Evolutionary conservation across 2,797 vertebrate genomes (phyloP).

Genomic region (Danio jaintianensis): DNA sequence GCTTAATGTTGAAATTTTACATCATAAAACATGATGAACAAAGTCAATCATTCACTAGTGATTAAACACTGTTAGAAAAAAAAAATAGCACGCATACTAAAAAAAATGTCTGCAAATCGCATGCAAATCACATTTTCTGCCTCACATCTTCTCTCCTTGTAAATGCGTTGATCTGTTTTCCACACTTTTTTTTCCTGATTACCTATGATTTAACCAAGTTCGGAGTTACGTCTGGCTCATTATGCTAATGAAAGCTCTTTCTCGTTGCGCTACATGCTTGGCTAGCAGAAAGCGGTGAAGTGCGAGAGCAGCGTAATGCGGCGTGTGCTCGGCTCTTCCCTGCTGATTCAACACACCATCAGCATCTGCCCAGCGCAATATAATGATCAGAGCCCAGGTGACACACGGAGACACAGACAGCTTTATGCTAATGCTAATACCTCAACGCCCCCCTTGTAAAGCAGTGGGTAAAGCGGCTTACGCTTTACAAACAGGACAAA

Average conservation of each 20-base stretch:
- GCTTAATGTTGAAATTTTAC: no score
- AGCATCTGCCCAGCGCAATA: constrained; percentile 22
- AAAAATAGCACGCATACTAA: neutral
- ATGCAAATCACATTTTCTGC: neutral
- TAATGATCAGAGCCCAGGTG: constrained; percentile 46
- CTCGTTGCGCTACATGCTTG: constrained; percentile 38
- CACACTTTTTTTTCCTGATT: constrained; percentile 26
- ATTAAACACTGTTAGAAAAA: neutral
- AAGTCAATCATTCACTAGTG: neutral
- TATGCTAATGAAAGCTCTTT: constrained; percentile 53
- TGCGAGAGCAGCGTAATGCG: constrained; percentile 17
- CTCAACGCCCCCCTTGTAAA: constrained; percentile 22
- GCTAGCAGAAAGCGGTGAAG: constrained; percentile 34
- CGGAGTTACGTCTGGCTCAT: constrained; percentile 45
- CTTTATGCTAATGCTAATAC: constrained; percentile 31
- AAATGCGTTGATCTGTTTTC: constrained; percentile 10
- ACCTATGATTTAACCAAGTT: constrained; percentile 49
- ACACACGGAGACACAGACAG: constrained; percentile 31
- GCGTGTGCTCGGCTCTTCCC: constrained; percentile 16
- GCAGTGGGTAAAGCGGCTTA: neutral
- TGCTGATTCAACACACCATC: constrained; percentile 38
- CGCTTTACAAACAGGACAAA: neutral
- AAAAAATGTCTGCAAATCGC: neutral
- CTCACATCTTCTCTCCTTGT: constrained; percentile 24
- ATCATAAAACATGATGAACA: neutral